Evolutionary conservation across 1,140 invertebrate species (phyloP).

Genomic region (Bradynema listronoti): DNA sequence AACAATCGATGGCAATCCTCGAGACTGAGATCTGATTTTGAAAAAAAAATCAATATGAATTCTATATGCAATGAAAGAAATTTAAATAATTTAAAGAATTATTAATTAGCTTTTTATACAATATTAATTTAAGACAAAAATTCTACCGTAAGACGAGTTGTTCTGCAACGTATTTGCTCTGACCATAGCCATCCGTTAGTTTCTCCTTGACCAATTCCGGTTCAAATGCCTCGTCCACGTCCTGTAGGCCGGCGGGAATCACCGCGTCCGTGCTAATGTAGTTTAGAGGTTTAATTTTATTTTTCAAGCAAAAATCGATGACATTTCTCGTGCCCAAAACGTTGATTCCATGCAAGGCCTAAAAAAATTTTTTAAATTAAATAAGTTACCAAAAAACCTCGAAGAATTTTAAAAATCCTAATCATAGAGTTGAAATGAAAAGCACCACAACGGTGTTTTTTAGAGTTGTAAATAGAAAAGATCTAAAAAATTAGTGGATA

Average conservation of each 20-base stretch:
- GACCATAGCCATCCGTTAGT: conserved; percentile 61
- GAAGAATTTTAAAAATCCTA: too few species aligned
- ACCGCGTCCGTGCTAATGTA: conserved; percentile 61
- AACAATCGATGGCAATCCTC: conserved; percentile 61
- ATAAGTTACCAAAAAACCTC: too few species aligned
- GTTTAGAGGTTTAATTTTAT: conserved; percentile 62
- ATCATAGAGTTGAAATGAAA: too few species aligned
- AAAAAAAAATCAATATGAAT: neutral
- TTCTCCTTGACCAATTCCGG: conserved; percentile 48
- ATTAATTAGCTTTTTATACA: neutral
- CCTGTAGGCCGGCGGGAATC: conserved; percentile 59
- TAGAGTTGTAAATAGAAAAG: too few species aligned
- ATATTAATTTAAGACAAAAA: conserved; percentile 1
- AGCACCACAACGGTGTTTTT: too few species aligned
- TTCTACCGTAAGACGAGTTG: conserved; percentile 57
- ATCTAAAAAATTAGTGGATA: too few species aligned
- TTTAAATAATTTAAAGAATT: neutral
- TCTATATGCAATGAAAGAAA: neutral
- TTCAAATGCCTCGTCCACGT: conserved; percentile 59
- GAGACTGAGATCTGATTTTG: conserved; percentile 47
- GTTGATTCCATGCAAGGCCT: conserved; percentile 61
- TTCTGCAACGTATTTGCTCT: conserved; percentile 63
- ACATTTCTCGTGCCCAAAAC: conserved; percentile 62
- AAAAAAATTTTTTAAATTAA: conserved; percentile 8
- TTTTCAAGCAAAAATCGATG: conserved; percentile 60